Conservation (phyloP, 2,797 vertebrate genomes). For the Sebastes nivosus region DNA sequence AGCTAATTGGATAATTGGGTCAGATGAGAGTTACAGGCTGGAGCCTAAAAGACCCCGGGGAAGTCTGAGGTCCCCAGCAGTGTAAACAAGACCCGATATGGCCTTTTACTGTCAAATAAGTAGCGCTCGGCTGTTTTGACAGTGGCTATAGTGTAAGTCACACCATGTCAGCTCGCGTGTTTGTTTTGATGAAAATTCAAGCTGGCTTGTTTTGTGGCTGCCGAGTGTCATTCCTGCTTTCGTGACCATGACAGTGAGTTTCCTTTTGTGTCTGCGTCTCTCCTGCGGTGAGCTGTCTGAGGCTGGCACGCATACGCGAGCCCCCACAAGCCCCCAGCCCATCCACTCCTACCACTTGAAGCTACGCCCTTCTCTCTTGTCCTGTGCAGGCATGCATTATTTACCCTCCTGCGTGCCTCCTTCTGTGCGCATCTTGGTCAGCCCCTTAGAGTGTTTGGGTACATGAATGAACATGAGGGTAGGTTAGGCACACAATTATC, state of each 20-base stretch:
- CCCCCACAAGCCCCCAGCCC: constrained; percentile 66
- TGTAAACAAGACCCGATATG: constrained; percentile 41
- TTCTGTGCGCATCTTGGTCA: constrained; percentile 32
- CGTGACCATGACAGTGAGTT: constrained; percentile 40
- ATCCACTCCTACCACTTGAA: constrained; percentile 32
- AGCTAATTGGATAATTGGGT: constrained; percentile 81
- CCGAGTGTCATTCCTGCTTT: constrained; percentile 62
- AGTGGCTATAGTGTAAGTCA: constrained; percentile 42
- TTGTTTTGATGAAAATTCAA: constrained; percentile 66
- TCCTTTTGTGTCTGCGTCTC: constrained; percentile 66
- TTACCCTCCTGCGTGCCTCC: constrained; percentile 59
- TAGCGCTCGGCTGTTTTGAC: constrained; percentile 43
- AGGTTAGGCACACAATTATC: not conserved
- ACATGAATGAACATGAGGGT: constrained; percentile 14
- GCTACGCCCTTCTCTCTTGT: constrained; percentile 51
- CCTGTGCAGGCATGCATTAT: constrained; percentile 76
- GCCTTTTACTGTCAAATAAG: constrained; percentile 46
- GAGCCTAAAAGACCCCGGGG: constrained; percentile 42
- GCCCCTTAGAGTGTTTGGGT: constrained; percentile 1
- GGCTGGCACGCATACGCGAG: constrained; percentile 73
- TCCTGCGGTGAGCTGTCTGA: constrained; percentile 72
- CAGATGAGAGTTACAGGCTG: constrained; percentile 61
- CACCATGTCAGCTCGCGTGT: constrained; percentile 38
- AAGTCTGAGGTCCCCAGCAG: constrained; percentile 42
- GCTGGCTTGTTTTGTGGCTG: constrained; percentile 56